Evolutionary conservation across 2,113 vertebrate species (phyloP).

Genomic region (Gallinago jamesoni): DNA sequence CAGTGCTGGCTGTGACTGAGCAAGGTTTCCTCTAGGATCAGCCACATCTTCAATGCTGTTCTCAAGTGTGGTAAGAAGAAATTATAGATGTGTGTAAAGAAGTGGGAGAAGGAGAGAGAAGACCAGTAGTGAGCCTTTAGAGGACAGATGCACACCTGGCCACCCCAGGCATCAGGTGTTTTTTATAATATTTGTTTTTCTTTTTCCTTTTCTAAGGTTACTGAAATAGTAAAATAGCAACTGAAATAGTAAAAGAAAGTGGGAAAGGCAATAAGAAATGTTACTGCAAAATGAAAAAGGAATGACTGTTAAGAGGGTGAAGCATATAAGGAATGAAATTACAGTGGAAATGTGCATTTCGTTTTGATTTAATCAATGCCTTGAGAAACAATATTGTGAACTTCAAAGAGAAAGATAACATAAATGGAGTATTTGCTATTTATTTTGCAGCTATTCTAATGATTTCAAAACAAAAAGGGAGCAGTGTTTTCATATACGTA

Average conservation of each 20-base stretch:
- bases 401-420: background rate
- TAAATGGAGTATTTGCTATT: background rate
- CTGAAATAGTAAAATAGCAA: background rate
- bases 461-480: background rate
- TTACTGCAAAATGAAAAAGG: background rate
- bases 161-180: background rate
- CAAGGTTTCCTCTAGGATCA: background rate
- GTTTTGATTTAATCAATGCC: background rate
- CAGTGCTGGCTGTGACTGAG: background rate
- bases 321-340: background rate
- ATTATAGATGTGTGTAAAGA: background rate
- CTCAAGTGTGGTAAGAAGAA: background rate
- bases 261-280: background rate
- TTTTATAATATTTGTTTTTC: background rate
- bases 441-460: background rate
- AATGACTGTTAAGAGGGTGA: background rate
- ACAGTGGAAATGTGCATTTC: background rate
- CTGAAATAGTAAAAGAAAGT: background rate
- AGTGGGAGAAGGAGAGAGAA: background rate
- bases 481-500: background rate
- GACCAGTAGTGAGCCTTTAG: background rate
- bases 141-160: background rate
- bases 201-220: background rate
- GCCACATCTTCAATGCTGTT: background rate
- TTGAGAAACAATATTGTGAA: background rate